A percentile compares a stretch with the other conserved stretches of the same genome.
These are phyloP conservation scores for Chlamydotis undulata DNA, from an alignment of 2,113 vertebrate genomes.

Conservation along the genomic window DNA sequence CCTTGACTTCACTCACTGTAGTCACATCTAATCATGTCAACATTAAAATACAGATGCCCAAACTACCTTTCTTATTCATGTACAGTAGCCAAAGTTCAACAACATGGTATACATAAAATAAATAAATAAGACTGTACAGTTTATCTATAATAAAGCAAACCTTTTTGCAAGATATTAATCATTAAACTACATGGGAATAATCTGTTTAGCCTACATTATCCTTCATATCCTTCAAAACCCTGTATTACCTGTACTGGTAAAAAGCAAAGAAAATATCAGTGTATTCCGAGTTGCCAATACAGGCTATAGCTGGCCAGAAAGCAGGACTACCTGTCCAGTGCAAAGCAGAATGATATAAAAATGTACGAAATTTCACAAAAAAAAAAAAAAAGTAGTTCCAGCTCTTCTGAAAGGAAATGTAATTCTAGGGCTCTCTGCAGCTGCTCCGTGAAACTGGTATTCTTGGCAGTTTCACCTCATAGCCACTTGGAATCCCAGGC, in stretches of 20 bases:
- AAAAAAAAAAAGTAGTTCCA: neutral
- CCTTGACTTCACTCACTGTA: neutral
- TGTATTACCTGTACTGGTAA: neutral
- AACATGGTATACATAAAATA: neutral
- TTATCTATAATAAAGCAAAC: neutral
- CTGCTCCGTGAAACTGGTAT: neutral
- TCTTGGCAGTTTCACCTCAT: neutral
- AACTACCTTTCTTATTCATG: neutral
- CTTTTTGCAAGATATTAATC: neutral
- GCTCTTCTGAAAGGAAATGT: neutral
- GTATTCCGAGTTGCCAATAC: neutral
- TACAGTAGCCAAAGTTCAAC: neutral
- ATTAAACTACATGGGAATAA: neutral
- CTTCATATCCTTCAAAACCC: neutral
- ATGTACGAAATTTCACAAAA: neutral
- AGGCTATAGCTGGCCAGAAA: neutral
- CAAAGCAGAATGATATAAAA: neutral
- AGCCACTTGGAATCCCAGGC: neutral
- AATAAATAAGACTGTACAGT: neutral
- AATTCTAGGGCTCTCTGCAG: neutral
- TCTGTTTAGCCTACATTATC: neutral
- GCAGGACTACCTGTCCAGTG: neutral
- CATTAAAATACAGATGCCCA: neutral
- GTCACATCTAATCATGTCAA: slow-evolving; percentile 33
- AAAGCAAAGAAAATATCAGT: neutral